These are phyloP conservation scores for Mylabris sibirica DNA, from an alignment of 2,888 invertebrate genomes.

Conservation along the genomic window DNA sequence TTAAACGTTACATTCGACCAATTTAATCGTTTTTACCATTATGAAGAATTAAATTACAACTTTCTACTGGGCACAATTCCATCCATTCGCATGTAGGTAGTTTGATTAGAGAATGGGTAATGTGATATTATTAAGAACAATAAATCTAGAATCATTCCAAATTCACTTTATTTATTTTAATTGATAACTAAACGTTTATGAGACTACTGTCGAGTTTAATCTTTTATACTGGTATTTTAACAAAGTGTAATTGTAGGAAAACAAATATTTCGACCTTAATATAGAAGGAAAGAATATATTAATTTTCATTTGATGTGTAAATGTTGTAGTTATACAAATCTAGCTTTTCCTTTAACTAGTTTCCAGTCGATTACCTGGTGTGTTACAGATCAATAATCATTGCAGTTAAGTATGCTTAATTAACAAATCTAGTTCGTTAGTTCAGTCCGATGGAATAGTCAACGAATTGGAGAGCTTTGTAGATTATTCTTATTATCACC, in stretches of 20 bases:
- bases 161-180: neutral
- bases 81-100: neutral
- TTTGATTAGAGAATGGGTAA: neutral
- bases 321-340: neutral
- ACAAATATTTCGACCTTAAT: neutral
- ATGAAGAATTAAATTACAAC: neutral
- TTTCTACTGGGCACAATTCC: neutral
- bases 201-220: neutral
- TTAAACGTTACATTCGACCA: neutral
- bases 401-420: neutral
- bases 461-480: neutral
- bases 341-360: neutral
- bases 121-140: neutral
- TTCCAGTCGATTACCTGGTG: neutral
- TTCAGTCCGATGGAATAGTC: neutral
- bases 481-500: neutral
- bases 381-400: conserved; percentile 3
- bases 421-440: neutral
- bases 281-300: neutral
- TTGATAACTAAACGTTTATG: neutral
- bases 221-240: neutral
- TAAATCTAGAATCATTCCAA: neutral
- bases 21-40: neutral
- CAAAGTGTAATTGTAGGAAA: neutral
- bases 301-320: neutral